Evolutionary conservation across 2,113 vertebrate species (phyloP).

Genomic region (Fukomys damarensis): DNA sequence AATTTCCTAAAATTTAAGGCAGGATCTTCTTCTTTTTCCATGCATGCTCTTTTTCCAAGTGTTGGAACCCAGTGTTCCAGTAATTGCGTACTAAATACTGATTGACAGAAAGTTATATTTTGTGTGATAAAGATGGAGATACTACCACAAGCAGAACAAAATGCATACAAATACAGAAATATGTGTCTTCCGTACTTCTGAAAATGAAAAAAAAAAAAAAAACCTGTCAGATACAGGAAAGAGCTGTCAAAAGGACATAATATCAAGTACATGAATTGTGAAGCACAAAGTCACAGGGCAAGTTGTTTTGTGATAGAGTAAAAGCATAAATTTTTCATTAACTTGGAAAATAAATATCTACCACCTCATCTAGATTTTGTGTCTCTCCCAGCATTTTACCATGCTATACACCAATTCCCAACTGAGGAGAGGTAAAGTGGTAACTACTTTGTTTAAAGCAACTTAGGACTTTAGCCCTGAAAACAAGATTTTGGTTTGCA

Average conservation of each 20-base stretch:
- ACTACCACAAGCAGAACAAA: constrained; percentile 35
- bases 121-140: background rate
- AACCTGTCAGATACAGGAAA: constrained; percentile 47
- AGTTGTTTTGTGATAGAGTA: constrained; percentile 49
- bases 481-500: background rate
- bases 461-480: background rate
- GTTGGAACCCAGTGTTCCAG: background rate
- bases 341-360: constrained; percentile 50
- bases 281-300: constrained; percentile 36
- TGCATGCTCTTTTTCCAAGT: background rate
- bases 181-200: background rate
- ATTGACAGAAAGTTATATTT: constrained; percentile 49
- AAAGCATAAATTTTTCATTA: constrained; percentile 32
- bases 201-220: constrained; percentile 1
- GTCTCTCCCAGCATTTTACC: background rate
- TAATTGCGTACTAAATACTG: background rate
- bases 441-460: background rate
- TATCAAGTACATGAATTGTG: background rate
- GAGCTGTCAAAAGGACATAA: constrained; percentile 10
- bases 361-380: background rate
- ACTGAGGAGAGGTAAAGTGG: background rate
- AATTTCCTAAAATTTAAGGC: background rate
- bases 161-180: constrained; percentile 9
- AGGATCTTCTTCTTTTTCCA: background rate
- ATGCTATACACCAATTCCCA: background rate